Base-by-base conservation (phyloP, 2,113 vertebrate genomes). In the Platysteira castanea region DNA sequence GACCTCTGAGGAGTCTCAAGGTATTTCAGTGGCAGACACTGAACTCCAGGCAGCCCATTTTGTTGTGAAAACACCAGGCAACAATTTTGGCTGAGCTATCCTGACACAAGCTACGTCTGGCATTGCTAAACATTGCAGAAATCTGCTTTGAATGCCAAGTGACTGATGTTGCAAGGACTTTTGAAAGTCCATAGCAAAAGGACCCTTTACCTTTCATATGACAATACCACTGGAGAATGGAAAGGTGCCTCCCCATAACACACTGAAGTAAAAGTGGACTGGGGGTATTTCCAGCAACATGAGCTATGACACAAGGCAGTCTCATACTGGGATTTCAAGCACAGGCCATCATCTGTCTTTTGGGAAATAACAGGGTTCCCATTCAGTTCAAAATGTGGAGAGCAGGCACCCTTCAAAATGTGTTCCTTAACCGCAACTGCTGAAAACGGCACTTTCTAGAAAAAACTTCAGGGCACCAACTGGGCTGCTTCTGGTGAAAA, bases 41-140 rank as follows among this genome's bases (percentile, higher is more conserved):
- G 75, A 92, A 71, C 30, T 41, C 59, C 30, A 44, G 44, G 30
- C 88, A 83, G 80, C 37, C 33, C 64, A 56, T 63, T 80, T 35
- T 69, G 80, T 69, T 91, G 68, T 93, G 83, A 92, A 92, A 94
- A 92, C 30, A 90, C 49, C 74, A 92, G 68, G 79, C 53, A 31
- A 89, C 53, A 78, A 49, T 39, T 88, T 46, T 77, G 67, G 69
- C 79, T 52, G 74, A 47, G 57, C 42, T 73, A 17, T 3, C 0
- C 4, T 94, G 76, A 90, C 79, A 93, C 39, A 63, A 49, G 57
- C 61, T 59, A 19, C 28, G 56, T 93, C 89, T 79, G 87, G 90
- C 81, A 95, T 91, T 91, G 83, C 90, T 84, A 77, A 95, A 47
- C 35, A 61, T 60, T 92, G 89, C 84, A 97, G 59, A 95, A 82